A percentile compares a stretch with the other conserved stretches of the same genome.
phyloP scores from a whole-genome alignment of 2,797 vertebrate species.

The Argentina silus region DNA sequence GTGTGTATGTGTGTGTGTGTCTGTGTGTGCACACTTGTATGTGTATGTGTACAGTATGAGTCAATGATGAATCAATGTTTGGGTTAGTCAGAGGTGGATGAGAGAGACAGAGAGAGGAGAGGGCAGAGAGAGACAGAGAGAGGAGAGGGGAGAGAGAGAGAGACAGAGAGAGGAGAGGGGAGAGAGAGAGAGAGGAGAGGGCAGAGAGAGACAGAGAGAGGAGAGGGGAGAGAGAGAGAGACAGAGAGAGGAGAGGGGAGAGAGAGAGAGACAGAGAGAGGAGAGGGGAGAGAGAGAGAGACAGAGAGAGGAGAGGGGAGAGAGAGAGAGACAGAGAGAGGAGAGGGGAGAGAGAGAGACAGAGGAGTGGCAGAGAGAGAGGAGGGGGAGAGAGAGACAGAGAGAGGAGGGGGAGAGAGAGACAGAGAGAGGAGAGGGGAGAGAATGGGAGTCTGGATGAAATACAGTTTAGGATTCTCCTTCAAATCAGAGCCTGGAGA shows the following conservation, averaged over 20 bases:
- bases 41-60: neutral
- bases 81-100: constrained; percentile 8
- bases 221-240: constrained; percentile 15
- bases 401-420: constrained; percentile 18
- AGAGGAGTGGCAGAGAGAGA: too few species aligned
- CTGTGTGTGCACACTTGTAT: neutral
- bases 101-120: constrained; percentile 17
- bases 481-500: too few species aligned
- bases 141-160: neutral
- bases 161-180: constrained; percentile 20
- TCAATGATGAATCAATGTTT: constrained; percentile 24
- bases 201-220: constrained; percentile 6
- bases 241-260: neutral
- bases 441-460: neutral
- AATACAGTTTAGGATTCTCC: too few species aligned
- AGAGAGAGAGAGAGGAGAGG: neutral
- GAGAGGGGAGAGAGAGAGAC: neutral
- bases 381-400: neutral
- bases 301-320: constrained; percentile 20
- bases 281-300: neutral
- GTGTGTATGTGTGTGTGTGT: too few species aligned
- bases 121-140: constrained; percentile 6
- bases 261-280: neutral
- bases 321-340: constrained; percentile 4
- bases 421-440: neutral